Evolutionary conservation across 2,888 invertebrate species (phyloP).

Genomic region (Himalopsyche anomala): DNA sequence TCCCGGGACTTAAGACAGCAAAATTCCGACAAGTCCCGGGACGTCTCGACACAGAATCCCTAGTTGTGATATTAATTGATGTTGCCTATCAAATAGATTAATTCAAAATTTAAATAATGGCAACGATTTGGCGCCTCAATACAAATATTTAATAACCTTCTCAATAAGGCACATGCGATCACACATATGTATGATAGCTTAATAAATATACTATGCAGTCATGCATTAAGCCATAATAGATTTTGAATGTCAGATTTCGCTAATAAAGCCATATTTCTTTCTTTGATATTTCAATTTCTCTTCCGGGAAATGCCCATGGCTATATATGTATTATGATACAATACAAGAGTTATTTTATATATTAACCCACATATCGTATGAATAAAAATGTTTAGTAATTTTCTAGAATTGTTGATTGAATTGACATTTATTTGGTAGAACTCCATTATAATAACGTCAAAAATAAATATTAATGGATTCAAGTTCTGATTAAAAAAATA

Average conservation of each 20-base stretch:
- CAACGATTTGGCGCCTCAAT: background rate
- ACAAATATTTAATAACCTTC: background rate
- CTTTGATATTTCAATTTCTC: background rate
- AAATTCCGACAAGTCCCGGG: too few relatives aligned
- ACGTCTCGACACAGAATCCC: too few relatives aligned
- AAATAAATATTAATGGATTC: too few relatives aligned
- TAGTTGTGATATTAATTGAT: background rate
- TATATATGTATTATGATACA: too few relatives aligned
- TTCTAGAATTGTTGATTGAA: too few relatives aligned
- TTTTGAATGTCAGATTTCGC: background rate
- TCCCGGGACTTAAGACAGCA: too few relatives aligned
- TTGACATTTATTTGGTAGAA: too few relatives aligned
- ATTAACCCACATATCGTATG: too few relatives aligned
- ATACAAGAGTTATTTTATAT: too few relatives aligned
- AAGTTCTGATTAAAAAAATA: too few relatives aligned
- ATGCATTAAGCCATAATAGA: background rate
- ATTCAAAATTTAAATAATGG: background rate
- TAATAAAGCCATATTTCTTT: background rate
- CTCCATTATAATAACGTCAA: too few relatives aligned
- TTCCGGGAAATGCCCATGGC: background rate
- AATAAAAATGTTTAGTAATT: too few relatives aligned
- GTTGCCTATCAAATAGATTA: background rate
- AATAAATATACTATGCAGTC: background rate
- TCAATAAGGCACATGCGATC: background rate
- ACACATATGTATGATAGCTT: background rate